Evolutionary conservation across 2,888 invertebrate species (phyloP).

Genomic region (Drosophila mulleri): DNA sequence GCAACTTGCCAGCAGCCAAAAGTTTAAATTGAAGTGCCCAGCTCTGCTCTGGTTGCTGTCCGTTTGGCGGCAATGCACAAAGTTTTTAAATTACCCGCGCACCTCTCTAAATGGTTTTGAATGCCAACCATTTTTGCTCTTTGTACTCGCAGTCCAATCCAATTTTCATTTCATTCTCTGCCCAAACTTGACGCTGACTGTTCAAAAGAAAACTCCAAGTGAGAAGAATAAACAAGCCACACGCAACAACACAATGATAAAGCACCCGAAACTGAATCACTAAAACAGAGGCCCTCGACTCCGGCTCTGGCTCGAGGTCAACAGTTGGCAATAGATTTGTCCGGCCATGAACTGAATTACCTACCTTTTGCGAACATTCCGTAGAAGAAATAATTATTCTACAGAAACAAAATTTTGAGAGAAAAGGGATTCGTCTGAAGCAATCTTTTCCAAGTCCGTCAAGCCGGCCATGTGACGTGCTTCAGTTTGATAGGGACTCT

Average conservation of each 20-base stretch:
- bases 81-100: slow-evolving; percentile 55
- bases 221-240: slow-evolving; percentile 40
- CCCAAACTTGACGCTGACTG: slow-evolving; percentile 32
- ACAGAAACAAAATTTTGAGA: not conserved
- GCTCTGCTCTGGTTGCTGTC: slow-evolving; percentile 16
- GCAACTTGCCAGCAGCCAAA: slow-evolving; percentile 31
- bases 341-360: not conserved
- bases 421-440: not conserved
- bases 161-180: slow-evolving; percentile 63
- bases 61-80: slow-evolving; percentile 32
- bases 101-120: slow-evolving; percentile 63
- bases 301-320: not conserved
- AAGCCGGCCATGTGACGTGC: not conserved
- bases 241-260: slow-evolving; percentile 35
- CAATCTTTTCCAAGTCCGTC: not conserved
- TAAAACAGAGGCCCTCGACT: slow-evolving; percentile 2
- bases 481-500: not conserved
- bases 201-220: slow-evolving; percentile 30
- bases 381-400: not conserved
- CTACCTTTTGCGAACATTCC: not conserved
- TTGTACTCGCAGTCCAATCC: slow-evolving; percentile 47
- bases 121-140: slow-evolving; percentile 56
- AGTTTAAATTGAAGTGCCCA: slow-evolving; percentile 74
- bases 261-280: slow-evolving; percentile 23
- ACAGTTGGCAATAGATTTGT: not conserved